Evolutionary conservation across 2,888 invertebrate species (phyloP).

Genomic region (Idaea straminata): DNA sequence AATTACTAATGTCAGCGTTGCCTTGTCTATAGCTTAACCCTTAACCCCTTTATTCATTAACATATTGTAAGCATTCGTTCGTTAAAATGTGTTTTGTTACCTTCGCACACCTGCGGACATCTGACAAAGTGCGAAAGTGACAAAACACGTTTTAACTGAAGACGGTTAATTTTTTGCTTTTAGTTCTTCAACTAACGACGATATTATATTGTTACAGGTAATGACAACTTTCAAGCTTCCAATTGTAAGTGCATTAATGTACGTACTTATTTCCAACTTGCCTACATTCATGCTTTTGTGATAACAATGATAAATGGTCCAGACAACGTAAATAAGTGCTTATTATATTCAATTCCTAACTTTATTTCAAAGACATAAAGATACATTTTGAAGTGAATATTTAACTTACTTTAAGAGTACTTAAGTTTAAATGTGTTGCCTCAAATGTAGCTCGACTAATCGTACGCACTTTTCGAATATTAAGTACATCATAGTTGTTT

Average conservation of each 20-base stretch:
- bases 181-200: constrained; percentile 2
- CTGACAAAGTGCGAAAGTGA: too few relatives aligned
- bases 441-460: constrained; percentile 32
- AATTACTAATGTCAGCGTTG: too few relatives aligned
- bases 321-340: constrained; percentile 18
- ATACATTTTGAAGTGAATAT: constrained; percentile 8
- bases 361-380: constrained; percentile 7
- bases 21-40: too few relatives aligned
- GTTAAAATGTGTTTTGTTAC: too few relatives aligned
- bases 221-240: constrained; percentile 26
- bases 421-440: constrained; percentile 25
- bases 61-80: too few relatives aligned
- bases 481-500: constrained; percentile 34
- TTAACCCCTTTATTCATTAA: too few relatives aligned
- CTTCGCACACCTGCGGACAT: too few relatives aligned
- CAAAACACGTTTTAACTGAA: background rate
- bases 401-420: constrained; percentile 8
- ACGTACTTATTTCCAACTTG: constrained; percentile 10
- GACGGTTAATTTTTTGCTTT: background rate
- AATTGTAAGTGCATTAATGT: constrained; percentile 24
- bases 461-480: constrained; percentile 43
- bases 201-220: constrained; percentile 49
- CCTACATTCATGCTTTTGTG: constrained; percentile 19
- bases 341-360: constrained; percentile 9
- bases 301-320: constrained; percentile 26